Evolutionary conservation across 2,113 vertebrate genomes (phyloP).

Genomic region (Gymnorhina tibicen): DNA sequence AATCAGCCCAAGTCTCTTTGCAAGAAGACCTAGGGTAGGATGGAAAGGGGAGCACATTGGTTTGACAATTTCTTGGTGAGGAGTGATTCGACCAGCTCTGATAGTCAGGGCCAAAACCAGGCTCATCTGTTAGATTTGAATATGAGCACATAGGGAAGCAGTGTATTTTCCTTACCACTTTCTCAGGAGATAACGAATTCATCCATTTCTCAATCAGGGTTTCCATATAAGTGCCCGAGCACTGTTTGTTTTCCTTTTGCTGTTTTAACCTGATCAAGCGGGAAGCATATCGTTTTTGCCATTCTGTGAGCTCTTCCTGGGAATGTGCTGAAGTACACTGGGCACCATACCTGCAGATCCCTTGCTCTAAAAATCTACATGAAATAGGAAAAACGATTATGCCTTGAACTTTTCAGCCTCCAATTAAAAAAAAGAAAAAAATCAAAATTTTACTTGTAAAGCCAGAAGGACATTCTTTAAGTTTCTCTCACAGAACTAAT

Average conservation of each 20-base stretch:
- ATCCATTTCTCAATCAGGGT: slow-evolving; percentile 99
- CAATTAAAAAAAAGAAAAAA: neutral
- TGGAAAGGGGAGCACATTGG: neutral
- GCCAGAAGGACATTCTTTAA: neutral
- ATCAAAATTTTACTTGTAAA: neutral
- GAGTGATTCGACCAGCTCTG: neutral
- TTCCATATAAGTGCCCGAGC: slow-evolving; percentile 96
- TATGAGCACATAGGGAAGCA: neutral
- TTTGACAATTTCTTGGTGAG: neutral
- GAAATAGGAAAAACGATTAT: slow-evolving; percentile 51
- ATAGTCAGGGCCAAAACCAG: neutral
- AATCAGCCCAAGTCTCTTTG: neutral
- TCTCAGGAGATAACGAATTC: slow-evolving; percentile 96
- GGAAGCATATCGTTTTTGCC: slow-evolving; percentile 95
- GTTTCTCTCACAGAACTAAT: neutral
- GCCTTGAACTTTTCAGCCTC: neutral
- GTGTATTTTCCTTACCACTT: slow-evolving; percentile 84
- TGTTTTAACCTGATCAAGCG: slow-evolving; percentile 93
- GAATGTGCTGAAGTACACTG: slow-evolving; percentile 99
- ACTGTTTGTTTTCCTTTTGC: slow-evolving; percentile 94
- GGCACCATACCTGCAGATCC: slow-evolving; percentile 94
- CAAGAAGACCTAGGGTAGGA: neutral
- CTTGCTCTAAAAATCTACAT: slow-evolving; percentile 93
- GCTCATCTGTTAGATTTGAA: neutral
- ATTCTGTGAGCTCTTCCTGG: slow-evolving; percentile 95